Percentiles rank a stretch among this genome's conserved stretches.
These are phyloP conservation scores for Labroides dimidiatus DNA, from an alignment of 2,797 vertebrate species.

Conservation along the genomic window DNA sequence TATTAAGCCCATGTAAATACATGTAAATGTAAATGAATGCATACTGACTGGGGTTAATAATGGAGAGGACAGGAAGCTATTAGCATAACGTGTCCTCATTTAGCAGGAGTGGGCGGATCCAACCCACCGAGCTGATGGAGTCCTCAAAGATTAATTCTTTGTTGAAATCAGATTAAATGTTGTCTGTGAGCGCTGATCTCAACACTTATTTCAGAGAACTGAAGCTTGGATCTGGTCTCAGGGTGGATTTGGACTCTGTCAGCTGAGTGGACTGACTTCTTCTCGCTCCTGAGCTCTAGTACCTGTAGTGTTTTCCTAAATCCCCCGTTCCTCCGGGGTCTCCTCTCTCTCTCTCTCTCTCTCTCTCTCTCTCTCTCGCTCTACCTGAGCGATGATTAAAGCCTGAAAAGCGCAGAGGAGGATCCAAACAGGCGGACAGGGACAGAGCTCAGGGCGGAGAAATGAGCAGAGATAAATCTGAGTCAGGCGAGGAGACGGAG, in stretches of 20 bases:
- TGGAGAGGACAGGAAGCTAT: no score
- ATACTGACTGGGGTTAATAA: background rate
- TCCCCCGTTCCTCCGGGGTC: conserved; percentile 69
- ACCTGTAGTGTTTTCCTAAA: conserved; percentile 41
- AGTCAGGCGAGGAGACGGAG: background rate
- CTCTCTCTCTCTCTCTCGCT: conserved; percentile 69
- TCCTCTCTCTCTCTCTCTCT: conserved; percentile 71
- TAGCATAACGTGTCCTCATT: background rate
- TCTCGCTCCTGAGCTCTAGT: conserved; percentile 16
- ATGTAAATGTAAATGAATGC: conserved; percentile 8
- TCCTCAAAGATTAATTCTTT: no score
- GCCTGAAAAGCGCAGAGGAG: conserved; percentile 10
- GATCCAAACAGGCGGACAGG: background rate
- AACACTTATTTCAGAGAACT: no score
- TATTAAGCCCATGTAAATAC: conserved; percentile 1
- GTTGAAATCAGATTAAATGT: no score
- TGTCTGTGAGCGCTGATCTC: no score
- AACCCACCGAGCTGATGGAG: no score
- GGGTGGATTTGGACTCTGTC: conserved; percentile 3
- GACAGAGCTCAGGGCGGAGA: conserved; percentile 3
- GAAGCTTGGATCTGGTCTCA: background rate
- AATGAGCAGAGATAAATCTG: conserved; percentile 28
- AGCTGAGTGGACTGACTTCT: conserved; percentile 1
- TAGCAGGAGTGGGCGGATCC: background rate
- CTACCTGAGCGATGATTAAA: conserved; percentile 58